Evolutionary conservation across 2,113 vertebrate genomes (phyloP).

Genomic region (Neodon shergylaensis): DNA sequence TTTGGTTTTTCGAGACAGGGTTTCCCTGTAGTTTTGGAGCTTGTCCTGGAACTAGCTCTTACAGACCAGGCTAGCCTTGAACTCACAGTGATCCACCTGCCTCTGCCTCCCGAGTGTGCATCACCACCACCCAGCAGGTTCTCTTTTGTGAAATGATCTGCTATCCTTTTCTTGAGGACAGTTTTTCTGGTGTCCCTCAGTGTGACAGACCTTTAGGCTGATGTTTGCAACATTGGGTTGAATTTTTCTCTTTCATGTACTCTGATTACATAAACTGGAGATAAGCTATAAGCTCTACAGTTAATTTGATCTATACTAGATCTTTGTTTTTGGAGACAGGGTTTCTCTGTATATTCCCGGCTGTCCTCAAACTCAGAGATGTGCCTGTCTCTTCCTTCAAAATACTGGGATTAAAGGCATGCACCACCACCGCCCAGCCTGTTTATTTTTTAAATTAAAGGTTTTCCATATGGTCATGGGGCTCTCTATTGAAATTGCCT

Average conservation of each 20-base stretch:
- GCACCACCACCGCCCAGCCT: neutral
- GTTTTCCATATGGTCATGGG: neutral
- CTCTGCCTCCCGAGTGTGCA: too few relatives aligned
- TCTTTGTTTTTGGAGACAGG: neutral
- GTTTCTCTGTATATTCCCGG: neutral
- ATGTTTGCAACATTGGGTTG: neutral
- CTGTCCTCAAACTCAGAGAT: neutral
- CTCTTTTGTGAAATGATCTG: neutral
- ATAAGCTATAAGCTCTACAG: neutral
- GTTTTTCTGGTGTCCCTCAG: neutral
- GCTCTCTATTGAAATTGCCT: neutral
- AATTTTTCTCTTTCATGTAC: neutral
- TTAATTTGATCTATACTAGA: conserved; percentile 16
- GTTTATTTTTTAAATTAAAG: neutral
- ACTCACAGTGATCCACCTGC: too few relatives aligned
- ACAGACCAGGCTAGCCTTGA: too few relatives aligned
- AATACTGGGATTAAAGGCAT: neutral
- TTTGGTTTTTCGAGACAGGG: too few relatives aligned
- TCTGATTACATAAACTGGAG: neutral
- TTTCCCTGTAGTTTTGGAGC: too few relatives aligned
- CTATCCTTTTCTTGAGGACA: neutral
- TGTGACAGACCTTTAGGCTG: neutral
- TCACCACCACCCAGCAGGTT: too few relatives aligned
- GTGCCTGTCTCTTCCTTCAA: neutral
- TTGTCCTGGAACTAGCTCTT: too few relatives aligned